A percentile compares a stretch with the other conserved stretches of the same genome.
phyloP scores from a whole-genome alignment of 2,113 vertebrate species.

The Catharus fuscescens region DNA sequence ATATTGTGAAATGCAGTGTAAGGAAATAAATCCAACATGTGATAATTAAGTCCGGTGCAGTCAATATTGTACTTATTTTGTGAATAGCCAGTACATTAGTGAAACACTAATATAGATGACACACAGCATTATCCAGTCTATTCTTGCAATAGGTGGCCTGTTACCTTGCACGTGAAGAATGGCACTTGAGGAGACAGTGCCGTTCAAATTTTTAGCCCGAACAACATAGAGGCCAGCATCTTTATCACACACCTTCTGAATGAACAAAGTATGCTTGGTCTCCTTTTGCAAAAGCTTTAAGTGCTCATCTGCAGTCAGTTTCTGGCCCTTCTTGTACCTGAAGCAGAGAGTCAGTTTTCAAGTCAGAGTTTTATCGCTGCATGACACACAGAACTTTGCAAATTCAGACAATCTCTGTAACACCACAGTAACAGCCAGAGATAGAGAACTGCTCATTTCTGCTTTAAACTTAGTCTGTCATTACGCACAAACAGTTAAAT shows the following conservation, averaged over 20 bases:
- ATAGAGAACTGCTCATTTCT: not conserved
- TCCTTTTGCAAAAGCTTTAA: conserved; percentile 84
- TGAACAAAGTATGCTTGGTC: conserved; percentile 81
- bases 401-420: not conserved
- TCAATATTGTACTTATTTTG: conserved; percentile 22
- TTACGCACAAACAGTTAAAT: not conserved
- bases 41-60: not conserved
- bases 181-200: conserved; percentile 77
- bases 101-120: conserved; percentile 81
- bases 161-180: conserved; percentile 81
- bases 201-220: conserved; percentile 72
- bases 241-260: conserved; percentile 77
- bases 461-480: not conserved
- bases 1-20: not conserved
- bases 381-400: not conserved
- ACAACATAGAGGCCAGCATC: conserved; percentile 82
- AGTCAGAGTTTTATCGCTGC: conserved; percentile 65
- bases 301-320: conserved; percentile 79
- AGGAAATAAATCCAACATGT: not conserved
- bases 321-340: conserved; percentile 89
- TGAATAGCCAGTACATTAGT: conserved; percentile 81
- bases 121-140: conserved; percentile 85
- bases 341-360: conserved; percentile 84
- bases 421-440: not conserved
- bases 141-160: conserved; percentile 72